Percentiles rank a stretch among this genome's conserved stretches.
Evolutionary conservation across 2,797 vertebrate species (phyloP).

Genomic region (Pangasius djambal): DNA sequence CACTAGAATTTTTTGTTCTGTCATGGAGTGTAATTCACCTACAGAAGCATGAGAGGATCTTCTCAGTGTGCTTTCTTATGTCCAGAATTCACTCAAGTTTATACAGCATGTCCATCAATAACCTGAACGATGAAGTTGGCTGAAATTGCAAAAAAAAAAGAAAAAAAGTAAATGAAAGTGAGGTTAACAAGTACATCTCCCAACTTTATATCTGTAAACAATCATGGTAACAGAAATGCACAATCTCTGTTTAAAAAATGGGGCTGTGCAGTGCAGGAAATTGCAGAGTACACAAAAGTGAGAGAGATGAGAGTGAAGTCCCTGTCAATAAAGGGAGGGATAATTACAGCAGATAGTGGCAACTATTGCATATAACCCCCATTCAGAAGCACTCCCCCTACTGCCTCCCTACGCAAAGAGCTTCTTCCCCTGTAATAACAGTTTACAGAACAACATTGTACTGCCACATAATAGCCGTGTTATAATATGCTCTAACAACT

Average conservation of each 20-base stretch:
- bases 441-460: constrained; percentile 96
- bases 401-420: constrained; percentile 76
- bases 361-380: constrained; percentile 85
- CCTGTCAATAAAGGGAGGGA: constrained; percentile 93
- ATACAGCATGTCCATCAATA: constrained; percentile 52
- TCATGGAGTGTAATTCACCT: constrained; percentile 33
- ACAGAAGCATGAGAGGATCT: constrained; percentile 35
- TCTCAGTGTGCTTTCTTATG: constrained; percentile 21
- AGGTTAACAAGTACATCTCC: constrained; percentile 58
- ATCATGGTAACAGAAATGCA: constrained; percentile 47
- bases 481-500: constrained; percentile 99
- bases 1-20: constrained; percentile 27
- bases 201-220: constrained; percentile 57
- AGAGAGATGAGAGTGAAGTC: constrained; percentile 87
- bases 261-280: constrained; percentile 77
- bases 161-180: constrained; percentile 31
- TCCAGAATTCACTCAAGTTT: constrained; percentile 5
- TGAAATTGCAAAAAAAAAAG: constrained; percentile 35
- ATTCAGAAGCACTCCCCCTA: constrained; percentile 67
- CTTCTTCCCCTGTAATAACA: constrained; percentile 90
- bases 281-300: constrained; percentile 94
- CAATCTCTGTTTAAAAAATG: constrained; percentile 48
- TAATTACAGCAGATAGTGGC: constrained; percentile 93
- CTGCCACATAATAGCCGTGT: constrained; percentile 94
- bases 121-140: constrained; percentile 40